Evolutionary conservation across 1,140 invertebrate genomes (phyloP).

Genomic region (Aphaenogaster floridana): DNA sequence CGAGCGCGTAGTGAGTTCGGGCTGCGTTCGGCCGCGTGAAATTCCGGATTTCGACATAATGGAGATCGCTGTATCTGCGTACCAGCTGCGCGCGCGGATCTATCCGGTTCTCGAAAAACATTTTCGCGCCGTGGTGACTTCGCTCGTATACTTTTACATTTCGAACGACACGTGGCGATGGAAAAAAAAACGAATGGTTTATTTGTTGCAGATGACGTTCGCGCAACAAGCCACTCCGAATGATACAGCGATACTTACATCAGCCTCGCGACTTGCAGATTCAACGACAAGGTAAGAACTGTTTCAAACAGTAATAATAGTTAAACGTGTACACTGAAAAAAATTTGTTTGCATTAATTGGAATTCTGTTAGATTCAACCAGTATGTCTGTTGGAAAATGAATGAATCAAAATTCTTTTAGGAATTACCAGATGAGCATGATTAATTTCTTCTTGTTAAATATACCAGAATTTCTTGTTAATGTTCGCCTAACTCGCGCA

Average conservation of each 20-base stretch:
- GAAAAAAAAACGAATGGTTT: neutral
- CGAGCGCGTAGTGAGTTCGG: conserved; percentile 21
- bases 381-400: too few species aligned
- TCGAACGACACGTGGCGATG: neutral
- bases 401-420: too few species aligned
- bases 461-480: too few species aligned
- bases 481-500: too few species aligned
- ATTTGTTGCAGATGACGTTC: conserved; percentile 12
- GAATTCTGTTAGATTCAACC: too few species aligned
- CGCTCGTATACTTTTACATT: conserved; percentile 20
- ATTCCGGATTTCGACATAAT: conserved; percentile 74
- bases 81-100: conserved; percentile 64
- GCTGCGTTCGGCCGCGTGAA: conserved; percentile 48
- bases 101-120: conserved; percentile 52
- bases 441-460: too few species aligned
- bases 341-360: too few species aligned
- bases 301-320: neutral
- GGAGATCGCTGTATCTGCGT: conserved; percentile 76
- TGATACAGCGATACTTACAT: neutral
- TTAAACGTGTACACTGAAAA: neutral
- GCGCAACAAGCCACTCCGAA: neutral
- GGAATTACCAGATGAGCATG: too few species aligned
- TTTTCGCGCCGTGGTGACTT: conserved; percentile 15
- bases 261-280: neutral
- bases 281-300: neutral